Base-by-base conservation (phyloP, 2,888 invertebrate genomes). In the Rhodophaea formosa region DNA sequence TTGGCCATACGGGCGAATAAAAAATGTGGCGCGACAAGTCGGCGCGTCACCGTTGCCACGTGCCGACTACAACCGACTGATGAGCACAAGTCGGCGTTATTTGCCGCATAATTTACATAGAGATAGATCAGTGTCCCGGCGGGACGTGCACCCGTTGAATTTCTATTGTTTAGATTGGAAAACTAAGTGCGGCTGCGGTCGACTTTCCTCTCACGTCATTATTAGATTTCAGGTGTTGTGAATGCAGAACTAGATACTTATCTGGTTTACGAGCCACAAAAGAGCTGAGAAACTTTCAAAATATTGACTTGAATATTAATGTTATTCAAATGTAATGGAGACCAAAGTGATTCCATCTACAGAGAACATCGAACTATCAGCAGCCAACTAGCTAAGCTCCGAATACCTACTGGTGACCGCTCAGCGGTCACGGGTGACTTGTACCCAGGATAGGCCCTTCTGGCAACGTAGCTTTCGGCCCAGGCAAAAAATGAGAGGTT, bases 141-240 rank as follows among this genome's bases (percentile, higher is more conserved):
- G 90, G 85, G 90, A 64, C 79, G 82, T 70, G 88, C 88, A 88
- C 87, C 90, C 87, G 89, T 78, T 86, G 91, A 90, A 91, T 91
- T 90, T 88, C 89, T 90, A 91, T 91, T 91, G 89, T 91, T 89
- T 89, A 89, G 86, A 91, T 91, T 90, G 90, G 91, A 91, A 91
- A 91, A 91, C 88, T 88, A 88, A 89, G 88, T 85, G 84, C 78
- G 69, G 71, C 74, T 72, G 80, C 80, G 78, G 82, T 79, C 82
- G 82, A 84, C 86, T 89, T 87, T 85, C 83, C 84, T 78, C 80
- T 82, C 84, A 79, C 80, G 81, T 83, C 80, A 86, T 87, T 85
- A 88, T 86, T 83, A 80, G 80, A 82, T 79, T 77, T 74, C 79
- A 80, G 80, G 77, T 79, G 75, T 63, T 69, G 71, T 67, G 68